A percentile compares a stretch with the other conserved stretches of the same genome.
Conservation (phyloP, 2,797 vertebrate genomes). For the Catostomus latipinnis region DNA sequence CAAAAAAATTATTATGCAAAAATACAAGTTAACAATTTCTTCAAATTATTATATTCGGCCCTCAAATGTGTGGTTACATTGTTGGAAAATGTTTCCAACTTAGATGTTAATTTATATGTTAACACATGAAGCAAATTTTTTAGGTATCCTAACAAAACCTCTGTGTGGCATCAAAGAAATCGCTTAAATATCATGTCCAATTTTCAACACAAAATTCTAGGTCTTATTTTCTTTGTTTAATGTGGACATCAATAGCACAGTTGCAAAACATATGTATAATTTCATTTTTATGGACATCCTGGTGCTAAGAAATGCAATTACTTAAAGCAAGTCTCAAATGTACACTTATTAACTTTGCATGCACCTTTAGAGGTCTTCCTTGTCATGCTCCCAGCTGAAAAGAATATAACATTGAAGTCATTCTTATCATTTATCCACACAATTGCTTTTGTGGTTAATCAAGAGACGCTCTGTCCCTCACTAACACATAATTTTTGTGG, state of each 20-base stretch:
- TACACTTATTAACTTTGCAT: neutral
- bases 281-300: neutral
- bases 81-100: too few relatives aligned
- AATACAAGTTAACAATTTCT: too few relatives aligned
- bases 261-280: neutral
- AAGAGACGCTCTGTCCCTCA: constrained; percentile 2
- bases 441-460: constrained; percentile 36
- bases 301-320: constrained; percentile 29
- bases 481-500: constrained; percentile 26
- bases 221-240: neutral
- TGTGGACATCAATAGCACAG: constrained; percentile 7
- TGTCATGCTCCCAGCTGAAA: constrained; percentile 8
- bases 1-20: too few relatives aligned
- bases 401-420: neutral
- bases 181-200: neutral
- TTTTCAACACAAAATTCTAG: neutral
- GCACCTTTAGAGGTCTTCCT: constrained; percentile 12
- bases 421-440: constrained; percentile 36
- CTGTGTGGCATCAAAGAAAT: neutral
- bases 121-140: too few relatives aligned
- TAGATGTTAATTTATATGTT: too few relatives aligned
- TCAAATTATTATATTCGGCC: too few relatives aligned
- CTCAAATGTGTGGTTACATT: too few relatives aligned
- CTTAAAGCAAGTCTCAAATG: neutral
- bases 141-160: neutral